Conservation (phyloP, 2,113 vertebrate species). For the Clinocottus analis region DNA sequence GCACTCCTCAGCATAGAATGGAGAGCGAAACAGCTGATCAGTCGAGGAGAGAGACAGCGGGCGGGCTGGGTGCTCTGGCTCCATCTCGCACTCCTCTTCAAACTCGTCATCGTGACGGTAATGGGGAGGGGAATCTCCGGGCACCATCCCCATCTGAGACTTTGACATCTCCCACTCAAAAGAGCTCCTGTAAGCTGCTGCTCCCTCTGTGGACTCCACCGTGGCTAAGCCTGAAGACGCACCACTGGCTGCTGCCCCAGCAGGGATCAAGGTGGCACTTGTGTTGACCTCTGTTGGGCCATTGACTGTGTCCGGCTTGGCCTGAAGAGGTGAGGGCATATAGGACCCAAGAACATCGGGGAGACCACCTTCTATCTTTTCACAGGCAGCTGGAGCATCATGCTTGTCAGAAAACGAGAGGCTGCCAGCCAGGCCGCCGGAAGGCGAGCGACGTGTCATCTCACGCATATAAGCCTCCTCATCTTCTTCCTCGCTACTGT, state of each 20-base stretch:
- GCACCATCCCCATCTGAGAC: slow-evolving; percentile 75
- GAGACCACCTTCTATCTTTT: slow-evolving; percentile 52
- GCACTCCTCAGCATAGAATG: slow-evolving; percentile 77
- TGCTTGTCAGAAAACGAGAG: slow-evolving; percentile 69
- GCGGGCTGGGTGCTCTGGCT: slow-evolving; percentile 84
- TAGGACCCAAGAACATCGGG: slow-evolving; percentile 81
- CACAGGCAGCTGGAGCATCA: slow-evolving; percentile 27
- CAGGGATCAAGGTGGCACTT: slow-evolving; percentile 54
- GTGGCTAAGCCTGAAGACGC: slow-evolving; percentile 56
- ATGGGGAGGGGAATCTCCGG: slow-evolving; percentile 82
- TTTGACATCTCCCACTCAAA: slow-evolving; percentile 81
- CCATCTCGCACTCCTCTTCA: slow-evolving; percentile 83
- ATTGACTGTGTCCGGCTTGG: slow-evolving; percentile 82
- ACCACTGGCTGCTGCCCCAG: slow-evolving; percentile 57
- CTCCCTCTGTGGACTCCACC: slow-evolving; percentile 69
- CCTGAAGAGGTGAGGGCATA: slow-evolving; percentile 65
- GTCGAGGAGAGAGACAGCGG: slow-evolving; percentile 88
- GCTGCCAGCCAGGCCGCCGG: slow-evolving; percentile 54
- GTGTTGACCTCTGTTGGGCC: slow-evolving; percentile 87
- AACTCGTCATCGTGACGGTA: slow-evolving; percentile 84
- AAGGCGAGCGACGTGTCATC: slow-evolving; percentile 71
- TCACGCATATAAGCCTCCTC: slow-evolving; percentile 80
- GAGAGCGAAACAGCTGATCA: slow-evolving; percentile 83
- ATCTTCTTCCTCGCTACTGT: slow-evolving; percentile 84
- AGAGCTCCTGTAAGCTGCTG: slow-evolving; percentile 75